A percentile compares a stretch with the other conserved stretches of the same genome.
Conservation (phyloP, 2,888 invertebrate genomes). For the Blera fallax region DNA sequence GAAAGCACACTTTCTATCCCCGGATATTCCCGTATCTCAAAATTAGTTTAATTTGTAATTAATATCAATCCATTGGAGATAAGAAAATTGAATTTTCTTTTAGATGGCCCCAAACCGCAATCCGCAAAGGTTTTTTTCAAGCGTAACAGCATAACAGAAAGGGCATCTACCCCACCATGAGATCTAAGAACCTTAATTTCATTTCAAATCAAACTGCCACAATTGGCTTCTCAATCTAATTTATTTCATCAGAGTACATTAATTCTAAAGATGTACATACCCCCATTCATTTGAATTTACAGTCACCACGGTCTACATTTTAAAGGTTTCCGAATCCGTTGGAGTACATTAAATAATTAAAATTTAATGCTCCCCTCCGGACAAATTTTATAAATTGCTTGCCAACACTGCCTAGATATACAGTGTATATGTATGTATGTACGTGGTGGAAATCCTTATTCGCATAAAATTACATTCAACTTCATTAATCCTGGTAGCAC, state of each 20-base stretch:
- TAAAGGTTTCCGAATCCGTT: conserved; percentile 10
- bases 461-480: conserved; percentile 44
- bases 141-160: too few species aligned
- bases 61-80: too few species aligned
- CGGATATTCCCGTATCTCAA: too few species aligned
- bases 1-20: too few species aligned
- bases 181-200: neutral
- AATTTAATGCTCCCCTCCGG: conserved; percentile 38
- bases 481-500: conserved; percentile 56
- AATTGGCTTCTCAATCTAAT: neutral
- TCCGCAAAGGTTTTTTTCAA: too few species aligned
- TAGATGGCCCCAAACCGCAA: too few species aligned
- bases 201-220: neutral
- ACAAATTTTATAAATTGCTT: conserved; percentile 48
- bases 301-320: neutral
- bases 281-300: neutral
- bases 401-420: conserved; percentile 13
- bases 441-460: neutral
- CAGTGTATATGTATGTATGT: too few species aligned
- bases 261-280: neutral
- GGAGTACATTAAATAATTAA: conserved; percentile 49
- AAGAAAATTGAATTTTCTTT: too few species aligned
- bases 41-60: too few species aligned
- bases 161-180: too few species aligned
- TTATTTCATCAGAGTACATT: neutral